Evolutionary conservation across 2,888 invertebrate species (phyloP).

Genomic region (Tortricodes alternella): DNA sequence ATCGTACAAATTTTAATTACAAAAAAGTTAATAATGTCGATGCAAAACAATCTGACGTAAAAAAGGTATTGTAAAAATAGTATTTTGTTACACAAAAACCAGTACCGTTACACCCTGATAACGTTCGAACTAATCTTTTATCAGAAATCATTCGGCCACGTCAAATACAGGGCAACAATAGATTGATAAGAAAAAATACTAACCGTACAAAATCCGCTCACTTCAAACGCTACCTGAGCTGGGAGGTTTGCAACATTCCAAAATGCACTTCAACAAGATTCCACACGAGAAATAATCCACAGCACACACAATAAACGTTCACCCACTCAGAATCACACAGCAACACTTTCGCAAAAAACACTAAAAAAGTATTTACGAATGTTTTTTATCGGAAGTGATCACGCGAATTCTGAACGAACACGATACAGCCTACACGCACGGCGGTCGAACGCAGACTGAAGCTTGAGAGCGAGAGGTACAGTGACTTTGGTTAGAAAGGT

Average conservation of each 20-base stretch:
- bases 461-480: constrained; percentile 61
- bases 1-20: neutral
- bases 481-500: constrained; percentile 50
- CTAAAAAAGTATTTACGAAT: constrained; percentile 54
- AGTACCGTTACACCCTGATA: constrained; percentile 35
- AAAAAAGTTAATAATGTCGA: neutral
- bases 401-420: constrained; percentile 44
- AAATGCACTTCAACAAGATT: constrained; percentile 49
- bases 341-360: constrained; percentile 56
- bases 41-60: constrained; percentile 5
- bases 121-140: constrained; percentile 33
- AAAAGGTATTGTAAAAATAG: neutral
- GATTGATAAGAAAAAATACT: constrained; percentile 61
- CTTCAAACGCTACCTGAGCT: constrained; percentile 51
- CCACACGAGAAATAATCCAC: constrained; percentile 42
- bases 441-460: constrained; percentile 58
- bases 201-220: constrained; percentile 63
- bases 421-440: constrained; percentile 43
- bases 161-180: constrained; percentile 38
- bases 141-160: constrained; percentile 48
- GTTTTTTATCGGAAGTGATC: constrained; percentile 71
- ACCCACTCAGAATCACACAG: constrained; percentile 51
- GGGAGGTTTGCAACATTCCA: constrained; percentile 67
- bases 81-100: constrained; percentile 38
- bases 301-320: constrained; percentile 49